These are phyloP conservation scores for Carposina sasakii DNA, from an alignment of 1,140 invertebrate species.

Conservation along the genomic window DNA sequence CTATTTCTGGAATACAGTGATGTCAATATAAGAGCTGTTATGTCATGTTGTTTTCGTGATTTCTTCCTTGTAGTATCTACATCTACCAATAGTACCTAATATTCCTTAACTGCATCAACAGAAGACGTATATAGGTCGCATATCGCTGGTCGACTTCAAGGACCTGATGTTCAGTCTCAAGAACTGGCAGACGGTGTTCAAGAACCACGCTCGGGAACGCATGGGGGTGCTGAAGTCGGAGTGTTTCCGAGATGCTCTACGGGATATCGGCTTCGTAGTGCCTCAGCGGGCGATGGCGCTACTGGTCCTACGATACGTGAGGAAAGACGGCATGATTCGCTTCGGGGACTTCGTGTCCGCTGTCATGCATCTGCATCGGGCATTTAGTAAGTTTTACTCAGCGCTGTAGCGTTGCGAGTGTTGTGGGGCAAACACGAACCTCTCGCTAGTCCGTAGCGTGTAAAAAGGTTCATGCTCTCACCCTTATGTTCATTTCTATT, in stretches of 20 bases:
- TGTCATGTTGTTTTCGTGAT: too few relatives aligned
- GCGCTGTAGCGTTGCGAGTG: too few relatives aligned
- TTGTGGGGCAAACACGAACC: too few relatives aligned
- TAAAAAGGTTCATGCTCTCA: too few relatives aligned
- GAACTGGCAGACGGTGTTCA: conserved; percentile 93
- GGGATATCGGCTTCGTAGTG: conserved; percentile 90
- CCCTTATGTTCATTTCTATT: too few relatives aligned
- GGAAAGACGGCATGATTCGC: conserved; percentile 93
- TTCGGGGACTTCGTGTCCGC: conserved; percentile 95
- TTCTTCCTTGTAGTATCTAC: too few relatives aligned
- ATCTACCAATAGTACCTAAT: background rate
- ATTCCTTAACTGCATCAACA: conserved; percentile 66
- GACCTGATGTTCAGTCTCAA: conserved; percentile 94
- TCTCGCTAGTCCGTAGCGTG: too few relatives aligned
- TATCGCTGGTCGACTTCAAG: conserved; percentile 91
- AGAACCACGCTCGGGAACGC: conserved; percentile 92
- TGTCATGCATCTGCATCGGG: conserved; percentile 89
- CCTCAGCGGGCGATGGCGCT: conserved; percentile 88
- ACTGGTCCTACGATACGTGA: conserved; percentile 90
- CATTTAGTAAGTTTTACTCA: conserved; percentile 85
- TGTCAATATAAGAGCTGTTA: too few relatives aligned
- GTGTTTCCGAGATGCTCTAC: conserved; percentile 85
- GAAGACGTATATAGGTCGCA: conserved; percentile 85
- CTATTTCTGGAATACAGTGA: too few relatives aligned
- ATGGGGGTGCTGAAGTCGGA: conserved; percentile 92